Evolutionary conservation across 2,888 invertebrate species (phyloP), one percentile per base, ranked within the genome.

Genomic region (Sesia apiformis): DNA sequence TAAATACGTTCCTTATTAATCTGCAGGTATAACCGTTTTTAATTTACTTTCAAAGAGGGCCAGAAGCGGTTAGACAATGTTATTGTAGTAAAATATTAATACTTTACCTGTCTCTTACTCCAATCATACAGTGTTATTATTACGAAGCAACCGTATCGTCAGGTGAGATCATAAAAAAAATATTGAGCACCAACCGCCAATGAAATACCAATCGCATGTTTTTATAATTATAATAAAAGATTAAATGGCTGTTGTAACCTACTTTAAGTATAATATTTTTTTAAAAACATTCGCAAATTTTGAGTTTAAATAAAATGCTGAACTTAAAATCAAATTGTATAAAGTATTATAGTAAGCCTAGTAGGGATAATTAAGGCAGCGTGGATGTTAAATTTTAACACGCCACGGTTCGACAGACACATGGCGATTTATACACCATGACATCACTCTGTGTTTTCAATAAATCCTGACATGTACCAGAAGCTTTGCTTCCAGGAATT

Each of bases 131-230:
- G 23, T 23, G 2, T 59, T 60, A 60, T 64, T 59, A 62, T 60
- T 55, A 52, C 49, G 52, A 50, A 57, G 55, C 59, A 54, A 59
- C 49, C 52, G 54, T 56, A 51, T 57, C 55, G 50, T 51, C 53
- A 57, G 58, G 63, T 63, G 66, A 56, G 62, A 53, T 65, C 64
- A 58, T 66, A 67, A 69, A 68, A 63, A 63, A 63, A 61, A 61
- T 50, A 51, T 52, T 39, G 49, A 49, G 53, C 53, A 53, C 57
- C 58, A 62, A 55, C 57, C 57, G 59, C 58, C 63, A 65, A 62
- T 65, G 65, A 59, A 68, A 62, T 55, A 59, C 59, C 61, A 63
- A 69, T 69, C 62, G 67, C 60, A 46, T 46, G 46, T 46, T 46
- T 46, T 46, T 46, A 46, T 46, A 8, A 46, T 46, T 46, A 46